Conservation (phyloP, 2,888 invertebrate species). For the Drosophila ustulata region DNA sequence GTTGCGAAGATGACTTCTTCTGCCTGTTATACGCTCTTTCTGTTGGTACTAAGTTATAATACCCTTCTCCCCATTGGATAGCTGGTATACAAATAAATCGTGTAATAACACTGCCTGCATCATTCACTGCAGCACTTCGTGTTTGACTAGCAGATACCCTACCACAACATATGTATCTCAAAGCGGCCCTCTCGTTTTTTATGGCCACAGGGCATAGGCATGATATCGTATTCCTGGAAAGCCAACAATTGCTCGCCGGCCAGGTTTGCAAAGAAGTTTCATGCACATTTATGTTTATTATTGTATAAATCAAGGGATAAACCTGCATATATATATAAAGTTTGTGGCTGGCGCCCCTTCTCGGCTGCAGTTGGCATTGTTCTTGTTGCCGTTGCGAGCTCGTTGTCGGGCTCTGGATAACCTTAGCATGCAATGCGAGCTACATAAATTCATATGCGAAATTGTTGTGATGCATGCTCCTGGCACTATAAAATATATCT, state of each 20-base stretch:
- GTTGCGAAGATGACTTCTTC: too few relatives aligned
- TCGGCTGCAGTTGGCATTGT: not conserved
- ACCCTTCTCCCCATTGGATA: too few relatives aligned
- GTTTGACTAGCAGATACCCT: not conserved
- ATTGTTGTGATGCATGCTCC: conserved; percentile 63
- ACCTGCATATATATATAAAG: conserved; percentile 49
- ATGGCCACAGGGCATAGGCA: not conserved
- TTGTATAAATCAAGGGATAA: conserved; percentile 78
- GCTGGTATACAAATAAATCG: too few relatives aligned
- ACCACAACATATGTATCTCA: not conserved
- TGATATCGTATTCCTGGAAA: not conserved
- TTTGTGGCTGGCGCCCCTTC: conserved; percentile 31
- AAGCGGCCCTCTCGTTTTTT: not conserved
- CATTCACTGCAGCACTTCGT: not conserved
- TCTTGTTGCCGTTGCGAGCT: conserved; percentile 3
- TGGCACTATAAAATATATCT: conserved; percentile 74
- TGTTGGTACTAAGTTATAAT: too few relatives aligned
- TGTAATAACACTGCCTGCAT: not conserved
- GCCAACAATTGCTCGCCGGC: conserved; percentile 3
- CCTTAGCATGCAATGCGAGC: conserved; percentile 52
- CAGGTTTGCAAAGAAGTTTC: conserved; percentile 36
- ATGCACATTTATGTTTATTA: conserved; percentile 71
- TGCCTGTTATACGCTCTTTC: too few relatives aligned
- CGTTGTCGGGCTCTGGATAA: conserved; percentile 25
- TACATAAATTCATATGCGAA: conserved; percentile 53